Conservation (phyloP, 2,888 invertebrate species). For the Bembecia ichneumoniformis region DNA sequence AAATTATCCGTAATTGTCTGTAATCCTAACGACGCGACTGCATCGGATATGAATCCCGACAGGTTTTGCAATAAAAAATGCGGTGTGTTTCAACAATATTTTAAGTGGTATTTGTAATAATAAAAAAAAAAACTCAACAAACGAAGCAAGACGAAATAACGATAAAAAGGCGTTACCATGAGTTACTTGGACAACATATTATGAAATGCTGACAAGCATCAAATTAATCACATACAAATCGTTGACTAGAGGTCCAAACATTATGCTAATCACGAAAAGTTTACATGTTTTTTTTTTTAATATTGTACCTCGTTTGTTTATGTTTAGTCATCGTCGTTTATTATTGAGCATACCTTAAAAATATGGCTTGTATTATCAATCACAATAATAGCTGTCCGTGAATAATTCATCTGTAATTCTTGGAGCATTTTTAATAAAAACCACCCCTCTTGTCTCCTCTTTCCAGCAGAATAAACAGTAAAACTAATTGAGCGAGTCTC, state of each 20-base stretch:
- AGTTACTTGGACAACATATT: constrained; percentile 36
- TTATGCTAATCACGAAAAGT: constrained; percentile 31
- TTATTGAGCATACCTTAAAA: constrained; percentile 47
- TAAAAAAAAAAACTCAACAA: not conserved
- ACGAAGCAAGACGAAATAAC: constrained; percentile 28
- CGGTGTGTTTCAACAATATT: not conserved
- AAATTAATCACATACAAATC: constrained; percentile 49
- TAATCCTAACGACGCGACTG: too few relatives aligned
- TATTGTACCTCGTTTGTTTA: constrained; percentile 50
- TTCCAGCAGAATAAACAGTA: not conserved
- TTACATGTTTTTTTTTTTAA: constrained; percentile 20
- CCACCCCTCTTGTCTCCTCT: too few relatives aligned
- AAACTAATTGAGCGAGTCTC: constrained; percentile 11
- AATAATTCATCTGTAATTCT: constrained; percentile 5
- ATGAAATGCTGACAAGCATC: constrained; percentile 46
- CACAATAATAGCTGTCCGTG: constrained; percentile 30
- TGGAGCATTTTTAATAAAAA: too few relatives aligned
- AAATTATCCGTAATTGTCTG: too few relatives aligned
- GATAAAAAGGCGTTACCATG: constrained; percentile 48
- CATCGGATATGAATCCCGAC: too few relatives aligned
- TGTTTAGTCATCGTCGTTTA: constrained; percentile 59
- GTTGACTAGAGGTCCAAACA: constrained; percentile 18
- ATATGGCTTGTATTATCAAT: constrained; percentile 54
- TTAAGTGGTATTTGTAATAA: not conserved
- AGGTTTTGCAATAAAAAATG: not conserved